phyloP scores from a whole-genome alignment of 2,888 invertebrate species.

The Drepanosiphum platanoidis region DNA sequence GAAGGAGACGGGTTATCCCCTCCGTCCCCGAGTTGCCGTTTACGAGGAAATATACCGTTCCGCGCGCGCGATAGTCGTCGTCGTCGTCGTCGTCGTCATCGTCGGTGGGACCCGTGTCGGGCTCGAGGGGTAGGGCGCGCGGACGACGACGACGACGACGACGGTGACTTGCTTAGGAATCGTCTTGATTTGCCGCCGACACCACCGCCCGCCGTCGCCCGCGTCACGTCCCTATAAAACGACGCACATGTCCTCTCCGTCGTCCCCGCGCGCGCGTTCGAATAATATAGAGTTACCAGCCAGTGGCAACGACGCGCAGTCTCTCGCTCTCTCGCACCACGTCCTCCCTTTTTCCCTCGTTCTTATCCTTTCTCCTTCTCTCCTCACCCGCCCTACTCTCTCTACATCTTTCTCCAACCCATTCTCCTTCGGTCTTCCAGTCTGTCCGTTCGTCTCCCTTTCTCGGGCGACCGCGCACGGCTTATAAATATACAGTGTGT shows the following conservation, averaged over 20 bases:
- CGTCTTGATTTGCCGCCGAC: constrained; percentile 60
- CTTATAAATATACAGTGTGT: too few relatives aligned
- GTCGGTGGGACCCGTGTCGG: neutral
- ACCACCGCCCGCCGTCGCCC: constrained; percentile 27
- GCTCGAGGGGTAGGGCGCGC: neutral
- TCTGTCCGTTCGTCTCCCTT: neutral
- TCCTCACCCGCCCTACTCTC: too few relatives aligned
- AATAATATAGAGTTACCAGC: constrained; percentile 9
- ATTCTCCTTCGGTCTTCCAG: neutral
- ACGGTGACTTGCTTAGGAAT: constrained; percentile 61
- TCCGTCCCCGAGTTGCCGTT: neutral
- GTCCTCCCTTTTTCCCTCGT: too few relatives aligned
- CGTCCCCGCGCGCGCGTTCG: neutral
- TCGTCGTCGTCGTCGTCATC: neutral
- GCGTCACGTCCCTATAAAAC: constrained; percentile 50
- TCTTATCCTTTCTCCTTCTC: too few relatives aligned
- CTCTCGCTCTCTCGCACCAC: neutral
- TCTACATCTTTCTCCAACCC: neutral
- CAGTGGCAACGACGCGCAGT: neutral
- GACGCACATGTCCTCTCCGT: neutral
- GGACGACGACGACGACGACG: constrained; percentile 41
- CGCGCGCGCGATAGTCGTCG: neutral
- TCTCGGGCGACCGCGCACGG: neutral
- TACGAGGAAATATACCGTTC: neutral
- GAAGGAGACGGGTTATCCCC: neutral